Base-by-base conservation (phyloP, 2,888 invertebrate species). In the Hirtodrosophila trivittata region DNA sequence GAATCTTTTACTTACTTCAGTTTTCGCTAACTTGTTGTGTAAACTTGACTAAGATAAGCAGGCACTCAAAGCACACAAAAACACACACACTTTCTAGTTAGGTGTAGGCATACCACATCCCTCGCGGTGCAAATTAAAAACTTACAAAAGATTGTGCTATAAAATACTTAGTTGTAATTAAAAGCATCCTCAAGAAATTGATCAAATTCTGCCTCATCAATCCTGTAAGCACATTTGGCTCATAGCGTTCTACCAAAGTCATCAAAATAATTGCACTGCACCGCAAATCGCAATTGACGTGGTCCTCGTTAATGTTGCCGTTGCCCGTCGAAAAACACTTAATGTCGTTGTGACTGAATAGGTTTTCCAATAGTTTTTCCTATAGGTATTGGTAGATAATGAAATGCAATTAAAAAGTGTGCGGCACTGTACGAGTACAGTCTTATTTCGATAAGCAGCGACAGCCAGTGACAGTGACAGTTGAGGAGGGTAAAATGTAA, bases 341-440 rank as follows among this genome's bases (percentile, higher is more conserved):
- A n/a, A 67, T 72, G 63, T 43, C 28, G 51, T 39, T 6, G 47
- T 10, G 46, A 37, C 21, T 28, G n/a, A 41, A 51, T 14, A 50
- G 60, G 52, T 58, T 59, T 69, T 82, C 49, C 52, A 72, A 84
- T 67, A 41, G 54, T 4, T 28, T 9, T n/a, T 28, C n/a, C 28
- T 2, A 28, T 9, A 28, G 28, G 18, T 21, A 21, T 21, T 21
- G 18, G 3, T 25, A 64, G 74, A 82, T 78, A 78, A 85, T 81
- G 78, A 69, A 87, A 78, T 85, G 86, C 78, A 78, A 87, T 78
- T 87, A 78, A 75, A 77, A 77, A 58, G 33, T 50, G 60, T 64
- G 45, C 33, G 25, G 47, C 41, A 51, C 49, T 52, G n/a, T 21
- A 21, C 18, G 18, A 21, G 18, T 5, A 21, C 47, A 55, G 45